phyloP scores from a whole-genome alignment of 1,140 invertebrate species.

The Ceratina japonica region DNA sequence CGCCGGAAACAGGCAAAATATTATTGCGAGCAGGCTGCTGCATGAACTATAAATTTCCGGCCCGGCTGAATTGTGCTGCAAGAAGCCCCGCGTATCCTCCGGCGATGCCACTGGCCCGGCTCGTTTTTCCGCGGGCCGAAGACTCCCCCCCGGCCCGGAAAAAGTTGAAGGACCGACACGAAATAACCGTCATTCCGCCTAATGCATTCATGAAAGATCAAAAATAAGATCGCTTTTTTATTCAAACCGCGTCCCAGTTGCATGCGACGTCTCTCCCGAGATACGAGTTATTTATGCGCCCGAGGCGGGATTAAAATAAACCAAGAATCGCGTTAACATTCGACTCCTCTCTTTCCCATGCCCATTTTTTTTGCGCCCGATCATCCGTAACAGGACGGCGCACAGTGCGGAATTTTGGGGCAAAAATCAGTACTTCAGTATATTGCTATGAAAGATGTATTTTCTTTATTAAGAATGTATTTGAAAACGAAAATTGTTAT shows the following conservation, averaged over 20 bases:
- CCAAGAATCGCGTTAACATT: background rate
- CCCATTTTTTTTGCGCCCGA: background rate
- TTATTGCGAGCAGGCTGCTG: conserved; percentile 12
- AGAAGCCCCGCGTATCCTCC: background rate
- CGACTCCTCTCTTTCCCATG: background rate
- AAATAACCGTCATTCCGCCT: background rate
- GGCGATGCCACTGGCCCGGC: background rate
- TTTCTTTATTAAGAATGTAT: too few species aligned
- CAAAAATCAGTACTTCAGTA: too few species aligned
- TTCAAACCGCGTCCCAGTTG: background rate
- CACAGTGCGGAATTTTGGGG: too few species aligned
- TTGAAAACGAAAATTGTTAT: too few species aligned
- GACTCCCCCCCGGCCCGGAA: background rate
- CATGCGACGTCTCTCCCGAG: background rate
- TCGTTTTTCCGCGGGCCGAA: background rate
- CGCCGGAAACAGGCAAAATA: conserved; percentile 26
- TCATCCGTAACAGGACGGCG: background rate
- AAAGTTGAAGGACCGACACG: background rate
- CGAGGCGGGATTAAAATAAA: too few species aligned
- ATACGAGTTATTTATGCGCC: too few species aligned
- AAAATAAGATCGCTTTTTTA: background rate
- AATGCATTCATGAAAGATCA: background rate
- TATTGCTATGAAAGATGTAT: too few species aligned
- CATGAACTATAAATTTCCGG: conserved; percentile 17
- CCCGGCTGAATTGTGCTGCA: conserved; percentile 3